phyloP scores from a whole-genome alignment of 2,888 invertebrate genomes.

The Allacma fusca region DNA sequence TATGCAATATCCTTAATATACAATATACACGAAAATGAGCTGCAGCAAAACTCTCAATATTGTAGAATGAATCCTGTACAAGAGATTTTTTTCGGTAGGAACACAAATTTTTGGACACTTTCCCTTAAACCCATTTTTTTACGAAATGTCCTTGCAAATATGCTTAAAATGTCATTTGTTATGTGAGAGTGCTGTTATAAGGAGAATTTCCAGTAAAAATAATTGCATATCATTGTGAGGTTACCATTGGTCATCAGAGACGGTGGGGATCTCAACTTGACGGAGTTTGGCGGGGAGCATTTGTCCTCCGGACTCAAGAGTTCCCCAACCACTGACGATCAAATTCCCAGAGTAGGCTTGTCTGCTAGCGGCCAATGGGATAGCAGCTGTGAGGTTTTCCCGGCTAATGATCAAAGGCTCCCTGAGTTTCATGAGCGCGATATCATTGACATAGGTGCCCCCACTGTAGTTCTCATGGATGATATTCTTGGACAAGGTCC shows the following conservation, averaged over 20 bases:
- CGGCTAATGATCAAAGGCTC: neutral
- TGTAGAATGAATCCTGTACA: too few relatives aligned
- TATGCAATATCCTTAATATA: too few relatives aligned
- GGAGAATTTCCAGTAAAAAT: too few relatives aligned
- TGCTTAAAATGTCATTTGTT: too few relatives aligned
- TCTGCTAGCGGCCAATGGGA: conserved; percentile 1
- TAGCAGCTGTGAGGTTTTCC: conserved; percentile 17
- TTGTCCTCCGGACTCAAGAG: conserved; percentile 26
- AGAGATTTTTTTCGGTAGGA: too few relatives aligned
- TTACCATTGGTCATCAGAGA: conserved; percentile 29
- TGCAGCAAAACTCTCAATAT: too few relatives aligned
- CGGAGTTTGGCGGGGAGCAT: conserved; percentile 29
- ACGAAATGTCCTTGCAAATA: too few relatives aligned
- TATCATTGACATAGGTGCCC: conserved; percentile 17
- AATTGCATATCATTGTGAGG: too few relatives aligned
- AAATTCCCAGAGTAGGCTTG: neutral
- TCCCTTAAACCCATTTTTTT: too few relatives aligned
- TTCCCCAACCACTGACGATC: conserved; percentile 39
- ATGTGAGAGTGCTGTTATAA: too few relatives aligned
- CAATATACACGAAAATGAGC: too few relatives aligned
- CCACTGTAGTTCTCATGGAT: conserved; percentile 17
- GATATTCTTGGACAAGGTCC: neutral
- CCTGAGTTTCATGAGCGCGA: conserved; percentile 32
- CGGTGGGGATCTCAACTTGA: conserved; percentile 12
- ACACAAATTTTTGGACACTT: too few relatives aligned